Percentiles rank a stretch among this genome's conserved stretches.
phyloP scores from a whole-genome alignment of 2,888 invertebrate species.

The Caenorhabditis panamensis region DNA sequence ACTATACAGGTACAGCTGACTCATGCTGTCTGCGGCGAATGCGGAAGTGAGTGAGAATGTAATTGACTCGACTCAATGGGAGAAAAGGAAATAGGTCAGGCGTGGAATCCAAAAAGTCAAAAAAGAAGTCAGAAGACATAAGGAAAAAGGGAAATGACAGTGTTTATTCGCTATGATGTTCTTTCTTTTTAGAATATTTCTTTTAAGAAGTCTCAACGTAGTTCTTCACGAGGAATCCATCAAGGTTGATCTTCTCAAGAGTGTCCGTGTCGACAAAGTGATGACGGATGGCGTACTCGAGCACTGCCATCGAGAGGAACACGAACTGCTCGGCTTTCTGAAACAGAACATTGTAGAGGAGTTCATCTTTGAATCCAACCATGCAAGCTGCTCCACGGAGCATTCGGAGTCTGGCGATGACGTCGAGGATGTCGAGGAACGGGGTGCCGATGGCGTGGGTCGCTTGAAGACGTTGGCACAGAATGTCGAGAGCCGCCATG shows the following conservation, averaged over 20 bases:
- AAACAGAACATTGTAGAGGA: background rate
- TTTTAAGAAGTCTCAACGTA: slow-evolving; percentile 10
- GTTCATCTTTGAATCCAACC: background rate
- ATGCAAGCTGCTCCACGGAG: slow-evolving; percentile 71
- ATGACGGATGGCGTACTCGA: slow-evolving; percentile 75
- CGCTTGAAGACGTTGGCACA: slow-evolving; percentile 69
- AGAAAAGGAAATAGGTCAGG: too few species aligned
- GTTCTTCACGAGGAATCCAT: slow-evolving; percentile 29
- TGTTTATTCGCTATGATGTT: too few species aligned
- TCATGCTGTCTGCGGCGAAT: slow-evolving; percentile 18
- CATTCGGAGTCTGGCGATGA: slow-evolving; percentile 70
- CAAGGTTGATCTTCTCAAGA: slow-evolving; percentile 33
- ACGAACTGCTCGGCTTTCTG: slow-evolving; percentile 72
- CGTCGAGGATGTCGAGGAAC: slow-evolving; percentile 70
- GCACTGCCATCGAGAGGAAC: slow-evolving; percentile 67
- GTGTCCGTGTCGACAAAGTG: slow-evolving; percentile 27
- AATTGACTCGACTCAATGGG: slow-evolving; percentile 4
- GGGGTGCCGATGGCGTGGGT: slow-evolving; percentile 58
- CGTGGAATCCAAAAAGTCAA: slow-evolving; percentile 26
- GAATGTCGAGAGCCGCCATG: slow-evolving; percentile 74
- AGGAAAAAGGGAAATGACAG: background rate
- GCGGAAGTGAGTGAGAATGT: slow-evolving; percentile 15
- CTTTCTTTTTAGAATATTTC: background rate
- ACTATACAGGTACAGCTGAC: background rate
- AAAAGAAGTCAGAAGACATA: background rate